These are phyloP conservation scores for Mormyrus iriodes DNA, from an alignment of 2,113 vertebrate species.

Conservation along the genomic window DNA sequence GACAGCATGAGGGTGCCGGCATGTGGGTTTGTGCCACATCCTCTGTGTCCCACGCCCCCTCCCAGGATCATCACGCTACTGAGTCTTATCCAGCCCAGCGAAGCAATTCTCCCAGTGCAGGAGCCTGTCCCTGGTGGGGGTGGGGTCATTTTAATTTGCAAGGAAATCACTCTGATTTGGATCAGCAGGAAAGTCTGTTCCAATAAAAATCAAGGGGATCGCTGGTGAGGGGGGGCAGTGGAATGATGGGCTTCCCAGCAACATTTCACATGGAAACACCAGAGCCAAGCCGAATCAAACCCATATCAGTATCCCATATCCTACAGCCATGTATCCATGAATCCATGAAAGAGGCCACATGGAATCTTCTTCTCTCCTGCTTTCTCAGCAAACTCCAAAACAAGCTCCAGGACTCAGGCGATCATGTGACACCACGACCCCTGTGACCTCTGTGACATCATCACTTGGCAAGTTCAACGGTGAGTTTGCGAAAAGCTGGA, in stretches of 20 bases:
- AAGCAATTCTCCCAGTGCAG: conserved; percentile 21
- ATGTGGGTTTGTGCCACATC: background rate
- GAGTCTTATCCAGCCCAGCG: conserved; percentile 21
- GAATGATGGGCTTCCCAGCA: background rate
- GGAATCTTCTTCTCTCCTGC: background rate
- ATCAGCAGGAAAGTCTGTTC: conserved; percentile 51
- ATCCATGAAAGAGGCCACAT: background rate
- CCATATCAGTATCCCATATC: background rate
- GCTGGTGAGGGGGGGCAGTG: background rate
- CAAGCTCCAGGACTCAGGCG: background rate
- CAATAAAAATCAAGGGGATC: conserved; percentile 43
- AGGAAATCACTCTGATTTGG: conserved; percentile 50
- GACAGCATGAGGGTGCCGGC: too few species aligned
- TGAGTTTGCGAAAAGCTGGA: background rate
- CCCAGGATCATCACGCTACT: background rate
- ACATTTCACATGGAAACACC: background rate
- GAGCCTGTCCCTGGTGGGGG: conserved; percentile 29
- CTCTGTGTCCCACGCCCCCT: background rate
- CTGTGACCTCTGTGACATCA: background rate
- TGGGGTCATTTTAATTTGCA: conserved; percentile 46
- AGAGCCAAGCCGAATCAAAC: background rate
- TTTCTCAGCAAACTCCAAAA: background rate
- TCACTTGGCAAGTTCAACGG: background rate
- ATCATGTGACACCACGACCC: background rate
- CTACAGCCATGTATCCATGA: background rate